phyloP scores from a whole-genome alignment of 2,113 vertebrate genomes.

The Cyphomyrus plagiostoma region DNA sequence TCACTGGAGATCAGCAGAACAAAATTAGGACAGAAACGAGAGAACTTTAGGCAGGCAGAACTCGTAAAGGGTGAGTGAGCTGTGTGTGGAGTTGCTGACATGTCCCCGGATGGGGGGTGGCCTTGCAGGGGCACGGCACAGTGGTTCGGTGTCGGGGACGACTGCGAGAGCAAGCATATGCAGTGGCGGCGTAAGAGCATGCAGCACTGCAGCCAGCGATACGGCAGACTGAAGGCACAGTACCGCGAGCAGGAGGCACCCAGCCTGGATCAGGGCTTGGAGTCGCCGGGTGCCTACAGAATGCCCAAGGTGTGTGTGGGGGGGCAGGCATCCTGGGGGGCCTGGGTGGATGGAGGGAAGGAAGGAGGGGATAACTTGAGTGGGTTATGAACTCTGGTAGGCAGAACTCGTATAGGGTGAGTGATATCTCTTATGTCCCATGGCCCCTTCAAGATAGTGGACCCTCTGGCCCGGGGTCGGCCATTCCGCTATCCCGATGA shows the following conservation, averaged over 20 bases:
- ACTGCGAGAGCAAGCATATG: slow-evolving; percentile 81
- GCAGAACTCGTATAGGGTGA: background rate
- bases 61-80: background rate
- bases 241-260: slow-evolving; percentile 76
- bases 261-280: slow-evolving; percentile 73
- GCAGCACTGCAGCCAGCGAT: slow-evolving; percentile 87
- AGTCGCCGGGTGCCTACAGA: slow-evolving; percentile 74
- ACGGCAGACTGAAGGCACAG: slow-evolving; percentile 83
- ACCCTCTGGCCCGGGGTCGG: slow-evolving; percentile 82
- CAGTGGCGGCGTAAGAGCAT: slow-evolving; percentile 86
- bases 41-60: background rate
- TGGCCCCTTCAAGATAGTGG: slow-evolving; percentile 71
- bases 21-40: background rate
- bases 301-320: slow-evolving; percentile 75
- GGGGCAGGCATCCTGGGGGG: background rate
- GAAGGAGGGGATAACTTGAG: background rate
- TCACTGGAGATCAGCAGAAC: background rate
- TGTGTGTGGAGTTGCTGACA: background rate
- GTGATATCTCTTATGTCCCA: background rate
- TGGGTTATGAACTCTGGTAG: background rate
- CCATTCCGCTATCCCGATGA: slow-evolving; percentile 82
- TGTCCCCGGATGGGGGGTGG: background rate
- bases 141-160: slow-evolving; percentile 86
- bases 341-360: background rate
- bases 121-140: slow-evolving; percentile 73